These are phyloP conservation scores for Diarsia brunnea DNA, from an alignment of 2,888 invertebrate genomes.

Conservation along the genomic window DNA sequence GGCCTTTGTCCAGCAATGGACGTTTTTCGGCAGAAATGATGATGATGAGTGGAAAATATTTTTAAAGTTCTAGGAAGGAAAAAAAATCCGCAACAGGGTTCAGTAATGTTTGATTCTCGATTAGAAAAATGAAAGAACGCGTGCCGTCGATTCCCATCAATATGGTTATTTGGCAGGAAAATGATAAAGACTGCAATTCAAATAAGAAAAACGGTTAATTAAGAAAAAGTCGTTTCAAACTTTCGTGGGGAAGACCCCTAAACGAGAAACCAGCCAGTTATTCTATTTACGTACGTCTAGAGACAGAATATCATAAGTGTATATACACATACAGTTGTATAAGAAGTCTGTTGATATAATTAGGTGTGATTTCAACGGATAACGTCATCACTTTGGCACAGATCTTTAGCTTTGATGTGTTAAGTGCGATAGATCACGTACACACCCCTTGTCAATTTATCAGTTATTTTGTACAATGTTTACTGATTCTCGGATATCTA, in stretches of 20 bases:
- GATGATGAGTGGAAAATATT: too few relatives aligned
- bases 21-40: too few relatives aligned
- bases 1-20: too few relatives aligned
- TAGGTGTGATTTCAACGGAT: constrained; percentile 32
- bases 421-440: constrained; percentile 44
- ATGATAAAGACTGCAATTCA: background rate
- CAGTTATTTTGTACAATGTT: background rate
- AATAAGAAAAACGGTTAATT: too few relatives aligned
- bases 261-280: background rate
- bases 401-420: constrained; percentile 17
- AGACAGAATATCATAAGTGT: background rate
- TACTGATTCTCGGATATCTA: background rate
- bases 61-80: too few relatives aligned
- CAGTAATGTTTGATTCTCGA: background rate
- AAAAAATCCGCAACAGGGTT: background rate
- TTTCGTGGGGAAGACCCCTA: background rate
- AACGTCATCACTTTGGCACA: constrained; percentile 38
- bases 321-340: background rate
- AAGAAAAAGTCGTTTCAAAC: background rate
- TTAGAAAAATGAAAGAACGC: background rate
- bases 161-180: background rate
- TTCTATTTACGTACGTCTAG: background rate
- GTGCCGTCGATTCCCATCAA: too few relatives aligned
- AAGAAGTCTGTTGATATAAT: constrained; percentile 9
- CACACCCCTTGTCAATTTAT: constrained; percentile 6